These are phyloP conservation scores for Ormyrus thymus DNA, from an alignment of 2,888 invertebrate genomes.

Conservation along the genomic window DNA sequence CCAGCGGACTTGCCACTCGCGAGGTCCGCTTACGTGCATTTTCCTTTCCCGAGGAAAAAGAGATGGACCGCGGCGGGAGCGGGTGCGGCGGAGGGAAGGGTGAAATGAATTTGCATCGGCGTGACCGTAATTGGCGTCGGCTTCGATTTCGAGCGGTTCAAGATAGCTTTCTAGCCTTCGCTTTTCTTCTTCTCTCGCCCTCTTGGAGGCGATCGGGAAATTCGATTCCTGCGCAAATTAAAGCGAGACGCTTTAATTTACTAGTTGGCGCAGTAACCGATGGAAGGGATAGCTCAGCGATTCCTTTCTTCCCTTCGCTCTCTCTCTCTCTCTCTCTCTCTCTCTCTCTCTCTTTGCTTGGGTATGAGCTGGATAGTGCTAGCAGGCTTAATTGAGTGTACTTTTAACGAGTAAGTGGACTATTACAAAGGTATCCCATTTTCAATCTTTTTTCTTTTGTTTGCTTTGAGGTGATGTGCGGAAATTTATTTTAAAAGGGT, in stretches of 20 bases:
- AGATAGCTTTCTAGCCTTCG: conserved; percentile 25
- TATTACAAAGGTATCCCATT: conserved; percentile 23
- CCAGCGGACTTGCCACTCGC: neutral
- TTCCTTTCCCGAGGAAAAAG: neutral
- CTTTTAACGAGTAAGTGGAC: conserved; percentile 20
- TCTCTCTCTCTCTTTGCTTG: conserved; percentile 4
- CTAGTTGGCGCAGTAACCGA: conserved; percentile 28
- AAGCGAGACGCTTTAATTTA: conserved; percentile 55
- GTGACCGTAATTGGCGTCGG: conserved; percentile 45
- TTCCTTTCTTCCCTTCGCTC: neutral
- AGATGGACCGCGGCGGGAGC: neutral
- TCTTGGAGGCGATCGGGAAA: conserved; percentile 31
- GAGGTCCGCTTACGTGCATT: conserved; percentile 12
- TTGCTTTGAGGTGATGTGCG: neutral
- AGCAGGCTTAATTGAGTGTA: conserved; percentile 32
- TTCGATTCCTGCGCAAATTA: conserved; percentile 51
- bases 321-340: conserved; percentile 12
- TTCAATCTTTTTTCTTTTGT: neutral
- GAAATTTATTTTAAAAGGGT: conserved; percentile 41
- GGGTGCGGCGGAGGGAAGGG: neutral
- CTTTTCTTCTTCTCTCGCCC: conserved; percentile 13
- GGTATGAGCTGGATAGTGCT: neutral
- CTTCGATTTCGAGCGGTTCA: conserved; percentile 27
- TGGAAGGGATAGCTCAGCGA: conserved; percentile 12
- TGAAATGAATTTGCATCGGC: conserved; percentile 52